Percentiles rank a stretch among this genome's conserved stretches.
phyloP scores from a whole-genome alignment of 2,113 vertebrate genomes.

The Osmerus eperlanus region DNA sequence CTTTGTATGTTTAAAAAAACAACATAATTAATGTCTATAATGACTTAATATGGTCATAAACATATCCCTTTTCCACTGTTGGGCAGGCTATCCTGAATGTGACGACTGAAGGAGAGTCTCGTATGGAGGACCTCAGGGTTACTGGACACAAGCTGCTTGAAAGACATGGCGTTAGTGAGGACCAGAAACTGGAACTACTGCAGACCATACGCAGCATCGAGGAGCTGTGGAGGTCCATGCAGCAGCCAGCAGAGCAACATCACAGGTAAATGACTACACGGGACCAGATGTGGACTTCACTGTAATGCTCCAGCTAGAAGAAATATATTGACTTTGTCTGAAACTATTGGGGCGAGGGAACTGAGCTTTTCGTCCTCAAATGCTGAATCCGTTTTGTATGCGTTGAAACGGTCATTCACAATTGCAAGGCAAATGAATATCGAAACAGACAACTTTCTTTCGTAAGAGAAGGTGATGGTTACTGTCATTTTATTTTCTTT shows the following conservation, averaged over 20 bases:
- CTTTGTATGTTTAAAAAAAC: too few species aligned
- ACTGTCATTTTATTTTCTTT: too few species aligned
- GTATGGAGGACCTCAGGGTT: slow-evolving; percentile 16
- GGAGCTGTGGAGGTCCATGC: slow-evolving; percentile 10
- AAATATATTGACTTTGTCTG: not conserved
- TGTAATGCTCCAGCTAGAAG: too few species aligned
- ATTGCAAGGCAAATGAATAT: too few species aligned
- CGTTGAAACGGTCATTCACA: too few species aligned
- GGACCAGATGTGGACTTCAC: not conserved
- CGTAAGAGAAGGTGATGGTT: too few species aligned
- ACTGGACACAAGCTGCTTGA: slow-evolving; percentile 15
- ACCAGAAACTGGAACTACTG: not conserved
- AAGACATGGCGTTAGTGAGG: not conserved
- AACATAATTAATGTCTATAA: too few species aligned
- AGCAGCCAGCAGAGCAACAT: slow-evolving; percentile 16
- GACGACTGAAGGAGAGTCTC: slow-evolving; percentile 19
- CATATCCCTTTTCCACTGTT: not conserved
- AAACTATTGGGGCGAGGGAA: not conserved
- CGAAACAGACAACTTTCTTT: too few species aligned
- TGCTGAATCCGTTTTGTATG: too few species aligned
- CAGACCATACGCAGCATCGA: not conserved
- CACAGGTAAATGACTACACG: slow-evolving; percentile 18
- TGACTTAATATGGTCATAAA: too few species aligned
- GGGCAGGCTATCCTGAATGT: slow-evolving; percentile 18
- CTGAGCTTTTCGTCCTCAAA: too few species aligned